A percentile compares a stretch with the other conserved stretches of the same genome.
Conservation (phyloP, 2,888 invertebrate genomes). For the Mimachlamys varia region DNA sequence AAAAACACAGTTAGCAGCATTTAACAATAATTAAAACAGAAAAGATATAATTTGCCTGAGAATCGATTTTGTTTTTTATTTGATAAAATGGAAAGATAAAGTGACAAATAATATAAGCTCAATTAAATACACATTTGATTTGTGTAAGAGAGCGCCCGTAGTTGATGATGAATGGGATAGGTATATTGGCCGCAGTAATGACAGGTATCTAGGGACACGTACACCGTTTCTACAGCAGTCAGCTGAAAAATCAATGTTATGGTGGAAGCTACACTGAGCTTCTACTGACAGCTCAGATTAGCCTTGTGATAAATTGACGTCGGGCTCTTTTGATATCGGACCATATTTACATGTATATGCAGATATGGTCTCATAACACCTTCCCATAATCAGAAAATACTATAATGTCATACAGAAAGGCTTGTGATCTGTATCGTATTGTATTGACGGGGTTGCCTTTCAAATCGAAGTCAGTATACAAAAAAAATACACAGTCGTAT, state of each 20-base stretch:
- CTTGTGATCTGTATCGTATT: neutral
- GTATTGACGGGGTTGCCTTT: conserved; percentile 7
- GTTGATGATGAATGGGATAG: conserved; percentile 3
- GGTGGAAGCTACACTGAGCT: neutral
- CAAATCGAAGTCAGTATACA: neutral
- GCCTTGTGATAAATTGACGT: neutral
- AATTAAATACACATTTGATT: conserved; percentile 20
- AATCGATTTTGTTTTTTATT: neutral
- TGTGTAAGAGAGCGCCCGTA: neutral
- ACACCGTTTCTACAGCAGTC: neutral
- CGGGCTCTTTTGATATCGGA: neutral
- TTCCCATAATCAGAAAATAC: neutral
- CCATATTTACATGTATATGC: conserved; percentile 28
- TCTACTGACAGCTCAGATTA: neutral
- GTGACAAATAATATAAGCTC: neutral
- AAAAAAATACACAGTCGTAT: neutral
- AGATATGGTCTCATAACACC: conserved; percentile 23
- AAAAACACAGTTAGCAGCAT: neutral
- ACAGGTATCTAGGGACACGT: neutral
- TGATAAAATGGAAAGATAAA: neutral
- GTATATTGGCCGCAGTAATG: neutral
- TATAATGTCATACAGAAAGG: conserved; percentile 27
- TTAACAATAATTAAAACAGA: neutral
- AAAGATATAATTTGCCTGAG: neutral
- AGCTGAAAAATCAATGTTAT: conserved; percentile 34